Percentiles rank a stretch among this genome's conserved stretches.
These are phyloP conservation scores for Mesoclemmys tuberculata DNA, from an alignment of 2,113 vertebrate species.

Conservation along the genomic window DNA sequence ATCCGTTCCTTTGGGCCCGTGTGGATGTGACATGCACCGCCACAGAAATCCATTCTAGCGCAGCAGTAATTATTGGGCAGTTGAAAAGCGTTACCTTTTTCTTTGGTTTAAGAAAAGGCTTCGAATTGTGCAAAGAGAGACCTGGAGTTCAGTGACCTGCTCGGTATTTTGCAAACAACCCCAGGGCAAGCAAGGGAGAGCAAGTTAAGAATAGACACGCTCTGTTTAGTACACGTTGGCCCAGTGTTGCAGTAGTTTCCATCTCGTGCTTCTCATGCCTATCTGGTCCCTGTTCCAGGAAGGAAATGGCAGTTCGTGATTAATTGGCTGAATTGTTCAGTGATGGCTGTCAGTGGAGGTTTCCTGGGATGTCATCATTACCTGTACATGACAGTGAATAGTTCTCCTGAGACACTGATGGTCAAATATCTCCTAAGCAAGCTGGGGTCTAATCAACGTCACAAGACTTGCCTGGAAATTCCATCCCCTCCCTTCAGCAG, in stretches of 20 bases:
- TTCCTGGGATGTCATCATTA: not conserved
- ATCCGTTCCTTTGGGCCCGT: not conserved
- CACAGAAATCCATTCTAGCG: fast-evolving
- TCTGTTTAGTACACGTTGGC: not conserved
- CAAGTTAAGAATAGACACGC: not conserved
- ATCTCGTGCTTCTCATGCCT: not conserved
- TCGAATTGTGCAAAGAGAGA: not conserved
- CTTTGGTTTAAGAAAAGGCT: not conserved
- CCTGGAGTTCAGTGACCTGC: not conserved
- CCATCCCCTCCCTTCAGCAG: not conserved
- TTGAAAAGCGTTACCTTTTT: not conserved
- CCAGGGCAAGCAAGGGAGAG: not conserved
- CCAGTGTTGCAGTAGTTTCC: not conserved
- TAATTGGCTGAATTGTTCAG: not conserved
- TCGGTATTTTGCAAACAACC: not conserved
- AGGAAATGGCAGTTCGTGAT: not conserved
- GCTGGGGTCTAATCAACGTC: not conserved
- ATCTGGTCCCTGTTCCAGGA: not conserved
- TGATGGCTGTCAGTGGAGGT: not conserved
- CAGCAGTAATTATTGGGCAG: not conserved
- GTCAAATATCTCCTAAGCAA: not conserved
- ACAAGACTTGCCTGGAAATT: not conserved
- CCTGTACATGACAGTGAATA: not conserved
- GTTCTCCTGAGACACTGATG: not conserved
- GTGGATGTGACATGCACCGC: fast-evolving